Evolutionary conservation across 37 sponge, comb jelly and placozoan genomes (phyloP), one percentile per base, ranked within the genome.

Genomic region (Cliona cf. orientalis): DNA sequence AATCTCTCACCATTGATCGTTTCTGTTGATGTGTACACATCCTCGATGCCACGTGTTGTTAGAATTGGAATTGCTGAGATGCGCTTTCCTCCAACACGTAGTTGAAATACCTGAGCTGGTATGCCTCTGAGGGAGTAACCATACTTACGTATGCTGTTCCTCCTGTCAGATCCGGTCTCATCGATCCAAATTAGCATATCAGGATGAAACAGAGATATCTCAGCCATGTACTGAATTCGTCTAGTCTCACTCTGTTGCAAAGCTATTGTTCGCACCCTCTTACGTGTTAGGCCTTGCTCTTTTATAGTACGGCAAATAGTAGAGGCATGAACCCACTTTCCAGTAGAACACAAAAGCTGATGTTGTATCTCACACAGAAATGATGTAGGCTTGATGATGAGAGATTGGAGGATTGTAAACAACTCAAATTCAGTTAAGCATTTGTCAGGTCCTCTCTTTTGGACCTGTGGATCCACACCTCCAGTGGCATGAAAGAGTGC

Each of bases 111-210:
- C 28, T 36, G 69, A 35, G 12, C 4, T 3, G 49, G 46, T 2
- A 44, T 71, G 5, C 72, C 72, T 41, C 72, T 71, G 17, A 71
- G 44, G 21, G 17, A 42, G 72, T 44, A 71, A 21, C 69, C 69
- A 67, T 37, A 32, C 40, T 32, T 31, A 23, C 72, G 25, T 6
- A 71, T 41, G 42, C 72, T 71, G 46, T 42, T 71, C 25, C 49
- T 44, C 29, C 72, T 42, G 44, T 71, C 46, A 45, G 72, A 71
- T n/a, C 72, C 72, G 2, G 72, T 71, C 49, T 71, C 72, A 44
- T 71, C 72, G 23, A 71, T 67, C 69, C 69, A 71, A 40, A 43
- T 71, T 26, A 71, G 26, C 69, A 67, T 67, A 11, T 32, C 69
- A 38, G 72, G 72, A 6, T 71, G 2, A 71, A 42, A 71, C 25